A percentile compares a stretch with the other conserved stretches of the same genome.
These are phyloP conservation scores for Drosophila chauvacae DNA, from an alignment of 1,140 invertebrate genomes.

Conservation along the genomic window DNA sequence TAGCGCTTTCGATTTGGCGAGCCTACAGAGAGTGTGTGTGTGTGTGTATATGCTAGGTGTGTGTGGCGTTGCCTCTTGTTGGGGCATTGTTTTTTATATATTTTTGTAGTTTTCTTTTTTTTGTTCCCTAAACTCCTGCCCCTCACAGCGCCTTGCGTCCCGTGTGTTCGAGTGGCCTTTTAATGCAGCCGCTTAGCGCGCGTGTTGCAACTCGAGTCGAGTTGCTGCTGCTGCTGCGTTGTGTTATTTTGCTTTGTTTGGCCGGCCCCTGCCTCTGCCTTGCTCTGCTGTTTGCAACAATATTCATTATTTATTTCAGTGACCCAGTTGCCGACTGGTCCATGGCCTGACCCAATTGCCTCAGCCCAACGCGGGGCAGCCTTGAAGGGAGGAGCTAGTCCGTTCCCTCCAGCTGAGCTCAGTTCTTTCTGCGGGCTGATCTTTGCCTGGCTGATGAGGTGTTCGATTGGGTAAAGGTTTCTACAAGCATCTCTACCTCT, in stretches of 20 bases:
- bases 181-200: constrained; percentile 72
- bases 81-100: constrained; percentile 37
- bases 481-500: neutral
- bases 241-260: constrained; percentile 13
- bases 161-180: constrained; percentile 63
- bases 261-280: constrained; percentile 1
- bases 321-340: constrained; percentile 66
- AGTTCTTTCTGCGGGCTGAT: neutral
- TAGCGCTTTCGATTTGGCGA: constrained; percentile 30
- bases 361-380: neutral
- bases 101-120: neutral
- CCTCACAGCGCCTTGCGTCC: constrained; percentile 11
- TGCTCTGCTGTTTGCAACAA: constrained; percentile 55
- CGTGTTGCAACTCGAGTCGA: constrained; percentile 67
- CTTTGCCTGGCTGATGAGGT: neutral
- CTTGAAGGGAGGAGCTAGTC: neutral
- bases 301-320: constrained; percentile 77
- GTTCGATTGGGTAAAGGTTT: neutral
- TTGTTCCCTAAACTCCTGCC: neutral
- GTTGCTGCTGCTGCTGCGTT: constrained; percentile 12
- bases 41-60: neutral
- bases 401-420: neutral
- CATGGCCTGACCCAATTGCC: constrained; percentile 60
- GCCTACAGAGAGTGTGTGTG: constrained; percentile 13
- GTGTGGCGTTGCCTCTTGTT: constrained; percentile 17